Evolutionary conservation across 2,888 invertebrate genomes (phyloP).

Genomic region (Dendrolimus pini): DNA sequence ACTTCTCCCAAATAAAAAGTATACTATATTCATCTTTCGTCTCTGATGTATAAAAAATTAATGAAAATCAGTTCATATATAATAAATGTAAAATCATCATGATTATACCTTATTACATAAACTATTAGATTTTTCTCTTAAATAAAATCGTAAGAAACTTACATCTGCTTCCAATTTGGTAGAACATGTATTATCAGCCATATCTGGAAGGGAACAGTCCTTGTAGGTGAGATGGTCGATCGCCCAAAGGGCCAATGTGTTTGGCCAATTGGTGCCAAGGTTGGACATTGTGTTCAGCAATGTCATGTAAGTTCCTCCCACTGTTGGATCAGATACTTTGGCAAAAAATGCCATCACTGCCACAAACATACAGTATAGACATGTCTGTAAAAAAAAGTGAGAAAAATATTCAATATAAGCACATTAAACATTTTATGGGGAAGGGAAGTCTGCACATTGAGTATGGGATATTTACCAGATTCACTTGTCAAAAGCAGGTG

Average conservation of each 20-base stretch:
- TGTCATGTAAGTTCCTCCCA: slow-evolving; percentile 99
- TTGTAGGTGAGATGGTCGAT: slow-evolving; percentile 93
- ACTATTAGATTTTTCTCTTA: no score
- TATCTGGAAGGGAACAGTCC: slow-evolving; percentile 74
- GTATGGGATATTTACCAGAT: no score
- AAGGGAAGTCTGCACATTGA: no score
- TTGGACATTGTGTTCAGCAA: slow-evolving; percentile 96
- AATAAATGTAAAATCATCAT: no score
- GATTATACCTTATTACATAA: no score
- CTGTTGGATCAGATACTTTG: slow-evolving; percentile 95
- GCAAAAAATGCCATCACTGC: slow-evolving; percentile 99
- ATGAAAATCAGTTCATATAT: no score
- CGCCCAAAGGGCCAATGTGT: slow-evolving; percentile 92
- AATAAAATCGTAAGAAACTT: slow-evolving; percentile 24
- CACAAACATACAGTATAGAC: slow-evolving; percentile 97
- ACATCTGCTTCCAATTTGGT: slow-evolving; percentile 80
- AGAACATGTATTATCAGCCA: slow-evolving; percentile 80
- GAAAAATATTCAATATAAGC: neutral
- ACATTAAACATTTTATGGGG: no score
- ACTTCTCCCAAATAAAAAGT: no score
- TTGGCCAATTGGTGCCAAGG: slow-evolving; percentile 99
- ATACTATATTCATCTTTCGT: no score
- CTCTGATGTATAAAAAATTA: no score
- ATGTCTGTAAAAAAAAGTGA: slow-evolving; percentile 78
- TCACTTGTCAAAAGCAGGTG: no score